Evolutionary conservation across 2,888 invertebrate genomes (phyloP).

Genomic region (Harpagoxenus sublaevis): DNA sequence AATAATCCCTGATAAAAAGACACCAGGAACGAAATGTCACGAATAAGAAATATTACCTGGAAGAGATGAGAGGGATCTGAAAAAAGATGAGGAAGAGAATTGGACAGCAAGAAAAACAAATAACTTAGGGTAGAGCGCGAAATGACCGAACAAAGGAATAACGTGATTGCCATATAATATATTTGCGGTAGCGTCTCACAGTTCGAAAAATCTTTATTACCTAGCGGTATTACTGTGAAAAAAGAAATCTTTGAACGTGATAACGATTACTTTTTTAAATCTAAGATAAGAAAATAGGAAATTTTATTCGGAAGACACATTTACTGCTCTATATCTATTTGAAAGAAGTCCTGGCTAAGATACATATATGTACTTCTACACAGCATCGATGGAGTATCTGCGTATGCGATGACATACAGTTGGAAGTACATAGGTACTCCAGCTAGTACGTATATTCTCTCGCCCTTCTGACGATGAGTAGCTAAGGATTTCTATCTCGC

Average conservation of each 20-base stretch:
- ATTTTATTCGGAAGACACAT: neutral
- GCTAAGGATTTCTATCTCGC: slow-evolving; percentile 20
- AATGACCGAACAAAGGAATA: slow-evolving; percentile 50
- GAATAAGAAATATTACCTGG: slow-evolving; percentile 9
- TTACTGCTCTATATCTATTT: neutral
- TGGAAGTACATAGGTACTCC: slow-evolving; percentile 26
- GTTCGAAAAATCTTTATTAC: slow-evolving; percentile 43
- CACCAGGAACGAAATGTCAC: slow-evolving; percentile 34
- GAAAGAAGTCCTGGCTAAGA: neutral
- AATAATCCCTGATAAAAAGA: slow-evolving; percentile 2
- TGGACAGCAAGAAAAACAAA: slow-evolving; percentile 37
- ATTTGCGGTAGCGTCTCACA: slow-evolving; percentile 28
- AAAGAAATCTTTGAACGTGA: neutral
- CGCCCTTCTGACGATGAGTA: neutral
- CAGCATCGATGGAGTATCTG: neutral
- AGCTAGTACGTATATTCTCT: slow-evolving; percentile 1
- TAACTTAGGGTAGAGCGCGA: slow-evolving; percentile 21
- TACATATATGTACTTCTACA: neutral
- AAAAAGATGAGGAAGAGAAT: slow-evolving; percentile 12
- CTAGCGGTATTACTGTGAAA: neutral
- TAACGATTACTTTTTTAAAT: neutral
- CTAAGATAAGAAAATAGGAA: neutral
- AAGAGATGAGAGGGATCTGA: slow-evolving; percentile 16
- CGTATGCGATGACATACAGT: neutral
- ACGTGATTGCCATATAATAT: slow-evolving; percentile 58